Conservation (phyloP, 1,140 invertebrate genomes). For the Babylonia areolata region DNA sequence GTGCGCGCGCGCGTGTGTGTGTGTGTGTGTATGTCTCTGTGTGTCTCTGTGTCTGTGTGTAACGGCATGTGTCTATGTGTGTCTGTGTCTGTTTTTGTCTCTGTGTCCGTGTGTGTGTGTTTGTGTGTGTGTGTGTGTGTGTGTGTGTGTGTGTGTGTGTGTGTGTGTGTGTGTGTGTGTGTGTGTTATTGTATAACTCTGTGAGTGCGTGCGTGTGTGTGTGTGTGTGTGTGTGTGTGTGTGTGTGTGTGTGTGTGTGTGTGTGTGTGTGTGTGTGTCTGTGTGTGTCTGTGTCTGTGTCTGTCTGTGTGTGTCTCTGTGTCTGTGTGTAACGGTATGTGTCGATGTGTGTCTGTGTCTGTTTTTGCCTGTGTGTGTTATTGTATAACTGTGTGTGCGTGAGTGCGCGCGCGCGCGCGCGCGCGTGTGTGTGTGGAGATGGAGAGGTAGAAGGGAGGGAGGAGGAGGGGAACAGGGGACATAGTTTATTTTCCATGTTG, state of each 20-base stretch:
- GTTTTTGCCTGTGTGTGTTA: neutral
- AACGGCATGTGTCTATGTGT: neutral
- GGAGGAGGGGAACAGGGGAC: too few species aligned
- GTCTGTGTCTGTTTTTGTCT: neutral
- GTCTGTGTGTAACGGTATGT: neutral
- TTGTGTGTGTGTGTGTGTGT: neutral
- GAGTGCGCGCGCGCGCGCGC: neutral
- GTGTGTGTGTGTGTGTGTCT: neutral
- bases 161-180: neutral
- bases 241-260: neutral
- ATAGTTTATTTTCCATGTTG: too few species aligned
- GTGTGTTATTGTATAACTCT: neutral
- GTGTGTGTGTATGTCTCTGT: neutral
- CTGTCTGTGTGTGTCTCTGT: neutral
- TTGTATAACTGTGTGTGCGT: neutral
- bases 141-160: neutral
- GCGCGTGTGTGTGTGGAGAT: neutral
- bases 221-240: neutral
- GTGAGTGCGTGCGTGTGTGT: neutral
- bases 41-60: neutral
- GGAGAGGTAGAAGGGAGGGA: neutral
- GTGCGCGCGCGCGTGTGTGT: neutral
- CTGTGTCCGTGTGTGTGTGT: neutral
- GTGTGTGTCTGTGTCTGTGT: neutral
- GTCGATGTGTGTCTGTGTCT: neutral